Conservation (phyloP, 2,797 vertebrate genomes). For the Falco concolor region DNA sequence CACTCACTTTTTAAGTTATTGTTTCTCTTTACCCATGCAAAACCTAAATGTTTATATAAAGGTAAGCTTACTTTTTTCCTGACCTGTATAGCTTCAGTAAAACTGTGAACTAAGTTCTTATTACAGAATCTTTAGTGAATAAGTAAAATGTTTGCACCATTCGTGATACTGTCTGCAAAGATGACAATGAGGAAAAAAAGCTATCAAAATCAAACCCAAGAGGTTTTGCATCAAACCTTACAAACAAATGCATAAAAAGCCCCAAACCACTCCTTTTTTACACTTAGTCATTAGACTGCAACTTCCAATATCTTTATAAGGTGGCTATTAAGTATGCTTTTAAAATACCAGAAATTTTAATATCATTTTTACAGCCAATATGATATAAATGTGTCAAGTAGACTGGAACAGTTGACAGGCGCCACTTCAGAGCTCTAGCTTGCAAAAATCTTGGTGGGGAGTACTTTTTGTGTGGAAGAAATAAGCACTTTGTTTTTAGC, state of each 20-base stretch:
- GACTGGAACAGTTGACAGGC: background rate
- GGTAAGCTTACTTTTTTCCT: background rate
- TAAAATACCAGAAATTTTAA: background rate
- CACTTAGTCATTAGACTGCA: background rate
- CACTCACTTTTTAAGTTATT: background rate
- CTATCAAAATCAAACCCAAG: background rate
- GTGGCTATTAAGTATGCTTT: background rate
- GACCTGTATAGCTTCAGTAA: background rate
- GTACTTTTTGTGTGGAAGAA: background rate
- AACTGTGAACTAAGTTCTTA: background rate
- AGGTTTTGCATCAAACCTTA: background rate
- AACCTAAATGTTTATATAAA: background rate
- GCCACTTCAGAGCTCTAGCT: background rate
- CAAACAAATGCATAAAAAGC: accelerated
- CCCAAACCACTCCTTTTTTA: background rate
- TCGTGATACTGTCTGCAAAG: background rate
- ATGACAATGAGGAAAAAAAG: background rate
- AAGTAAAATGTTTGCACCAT: background rate
- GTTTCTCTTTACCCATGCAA: background rate
- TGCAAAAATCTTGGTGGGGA: background rate
- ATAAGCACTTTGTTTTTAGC: background rate
- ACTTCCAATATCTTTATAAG: background rate
- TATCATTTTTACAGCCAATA: background rate
- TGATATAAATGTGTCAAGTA: background rate
- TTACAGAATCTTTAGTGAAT: background rate